Conservation (phyloP, 2,113 vertebrate species). For the Lutjanus erythropterus region DNA sequence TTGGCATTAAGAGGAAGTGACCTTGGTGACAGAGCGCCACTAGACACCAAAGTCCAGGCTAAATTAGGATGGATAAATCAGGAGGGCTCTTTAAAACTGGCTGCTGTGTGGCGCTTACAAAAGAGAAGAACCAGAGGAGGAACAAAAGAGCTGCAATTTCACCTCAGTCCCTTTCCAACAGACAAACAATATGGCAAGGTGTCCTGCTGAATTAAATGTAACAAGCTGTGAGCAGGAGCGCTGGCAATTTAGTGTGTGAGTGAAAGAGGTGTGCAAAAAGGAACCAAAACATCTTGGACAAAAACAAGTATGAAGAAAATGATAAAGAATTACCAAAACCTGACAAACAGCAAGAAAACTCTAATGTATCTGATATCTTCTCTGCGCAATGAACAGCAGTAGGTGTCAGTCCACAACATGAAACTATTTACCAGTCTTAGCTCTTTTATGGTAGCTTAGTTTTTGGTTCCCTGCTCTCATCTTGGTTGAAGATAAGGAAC, state of each 20-base stretch:
- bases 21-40: neutral
- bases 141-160: slow-evolving; percentile 46
- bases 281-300: slow-evolving; percentile 7
- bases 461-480: neutral
- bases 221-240: slow-evolving; percentile 24
- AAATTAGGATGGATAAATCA: slow-evolving; percentile 36
- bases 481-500: neutral
- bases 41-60: slow-evolving; percentile 1
- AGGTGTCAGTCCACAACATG: neutral
- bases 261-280: slow-evolving; percentile 16
- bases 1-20: slow-evolving; percentile 7
- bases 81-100: neutral
- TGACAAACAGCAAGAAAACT: neutral
- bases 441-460: neutral
- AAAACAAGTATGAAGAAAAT: slow-evolving; percentile 7
- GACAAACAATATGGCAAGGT: slow-evolving; percentile 37
- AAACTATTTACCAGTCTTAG: neutral
- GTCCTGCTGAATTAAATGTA: slow-evolving; percentile 9
- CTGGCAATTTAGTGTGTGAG: slow-evolving; percentile 26
- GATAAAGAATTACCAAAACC: slow-evolving; percentile 19
- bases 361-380: neutral
- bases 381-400: neutral
- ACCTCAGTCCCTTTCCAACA: slow-evolving; percentile 26
- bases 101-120: slow-evolving; percentile 27
- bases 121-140: slow-evolving; percentile 25